Conservation (phyloP, 2,113 vertebrate genomes). For the Percina caprodes region DNA sequence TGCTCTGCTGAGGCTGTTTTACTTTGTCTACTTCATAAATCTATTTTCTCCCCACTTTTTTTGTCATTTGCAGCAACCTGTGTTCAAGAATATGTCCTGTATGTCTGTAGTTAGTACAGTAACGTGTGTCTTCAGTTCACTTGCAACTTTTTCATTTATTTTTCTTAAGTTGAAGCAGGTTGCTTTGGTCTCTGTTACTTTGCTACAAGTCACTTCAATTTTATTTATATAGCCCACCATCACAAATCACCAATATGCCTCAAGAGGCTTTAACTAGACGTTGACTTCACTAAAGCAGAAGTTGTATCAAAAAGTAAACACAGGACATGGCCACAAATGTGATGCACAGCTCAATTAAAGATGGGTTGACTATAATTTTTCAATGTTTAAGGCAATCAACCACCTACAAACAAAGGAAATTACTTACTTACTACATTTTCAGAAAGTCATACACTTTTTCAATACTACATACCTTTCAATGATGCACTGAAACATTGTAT, state of each 20-base stretch:
- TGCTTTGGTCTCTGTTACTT: not conserved
- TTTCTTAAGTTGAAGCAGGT: not conserved
- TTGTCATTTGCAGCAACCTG: not conserved
- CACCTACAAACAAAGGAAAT: not conserved
- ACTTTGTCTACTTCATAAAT: not conserved
- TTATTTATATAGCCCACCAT: not conserved
- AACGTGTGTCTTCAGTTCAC: not conserved
- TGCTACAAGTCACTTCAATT: not conserved
- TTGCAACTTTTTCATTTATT: too few species aligned
- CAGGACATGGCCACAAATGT: not conserved
- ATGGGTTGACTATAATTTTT: too few species aligned
- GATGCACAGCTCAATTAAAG: not conserved
- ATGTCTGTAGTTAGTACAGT: not conserved
- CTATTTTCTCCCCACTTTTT: not conserved
- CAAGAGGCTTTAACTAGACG: not conserved
- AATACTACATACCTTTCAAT: not conserved
- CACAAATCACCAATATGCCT: not conserved
- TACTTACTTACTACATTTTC: not conserved
- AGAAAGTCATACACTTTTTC: not conserved
- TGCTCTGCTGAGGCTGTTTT: not conserved
- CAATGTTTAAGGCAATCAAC: not conserved
- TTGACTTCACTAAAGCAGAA: not conserved
- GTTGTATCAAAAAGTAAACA: not conserved
- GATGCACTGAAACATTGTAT: not conserved
- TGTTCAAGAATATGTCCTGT: not conserved